A percentile compares a stretch with the other conserved stretches of the same genome.
Conservation (phyloP, 2,113 vertebrate species). For the Spilogale gracilis region DNA sequence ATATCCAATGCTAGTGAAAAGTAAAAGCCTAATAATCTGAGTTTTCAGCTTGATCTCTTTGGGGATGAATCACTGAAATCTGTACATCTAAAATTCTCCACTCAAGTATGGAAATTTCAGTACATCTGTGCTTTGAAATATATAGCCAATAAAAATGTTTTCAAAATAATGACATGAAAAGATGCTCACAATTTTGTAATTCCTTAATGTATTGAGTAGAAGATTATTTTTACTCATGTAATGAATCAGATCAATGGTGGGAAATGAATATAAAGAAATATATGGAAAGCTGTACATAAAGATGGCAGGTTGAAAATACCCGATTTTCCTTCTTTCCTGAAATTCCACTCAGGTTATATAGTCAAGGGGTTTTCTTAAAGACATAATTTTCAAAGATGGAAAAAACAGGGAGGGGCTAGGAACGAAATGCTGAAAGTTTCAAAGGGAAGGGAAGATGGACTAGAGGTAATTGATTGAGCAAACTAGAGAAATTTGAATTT, state of each 20-base stretch:
- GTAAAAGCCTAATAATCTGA: neutral
- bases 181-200: neutral
- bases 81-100: conserved; percentile 23
- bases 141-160: conserved; percentile 27
- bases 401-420: neutral
- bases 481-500: conserved; percentile 28
- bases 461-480: neutral
- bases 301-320: neutral
- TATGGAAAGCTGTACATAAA: neutral
- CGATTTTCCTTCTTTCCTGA: neutral
- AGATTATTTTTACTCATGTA: neutral
- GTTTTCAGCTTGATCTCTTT: conserved; percentile 24
- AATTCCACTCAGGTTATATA: neutral
- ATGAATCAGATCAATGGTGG: neutral
- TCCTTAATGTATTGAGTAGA: conserved; percentile 7
- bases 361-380: neutral
- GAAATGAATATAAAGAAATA: neutral
- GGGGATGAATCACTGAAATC: conserved; percentile 23
- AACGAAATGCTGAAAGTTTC: neutral
- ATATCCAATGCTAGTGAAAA: conserved; percentile 7
- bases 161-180: conserved; percentile 11
- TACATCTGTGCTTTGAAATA: neutral
- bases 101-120: conserved; percentile 31
- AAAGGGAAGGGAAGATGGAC: neutral
- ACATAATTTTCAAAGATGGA: neutral